A percentile compares a stretch with the other conserved stretches of the same genome.
Evolutionary conservation across 2,888 invertebrate genomes (phyloP).

Genomic region (Drosophila subsilvestris): DNA sequence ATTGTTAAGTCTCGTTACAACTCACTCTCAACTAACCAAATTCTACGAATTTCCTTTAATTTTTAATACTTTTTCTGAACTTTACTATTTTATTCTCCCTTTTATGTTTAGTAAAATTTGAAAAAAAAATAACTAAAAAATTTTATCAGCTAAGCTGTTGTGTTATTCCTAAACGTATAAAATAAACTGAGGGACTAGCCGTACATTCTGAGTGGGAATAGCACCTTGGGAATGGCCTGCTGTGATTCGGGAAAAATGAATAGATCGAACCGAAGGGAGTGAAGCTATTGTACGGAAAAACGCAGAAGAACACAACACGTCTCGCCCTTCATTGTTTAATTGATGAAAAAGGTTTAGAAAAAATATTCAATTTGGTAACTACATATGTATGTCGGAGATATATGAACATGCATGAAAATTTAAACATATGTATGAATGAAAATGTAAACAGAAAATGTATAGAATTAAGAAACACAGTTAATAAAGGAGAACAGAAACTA

Average conservation of each 20-base stretch:
- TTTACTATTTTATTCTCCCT: conserved; percentile 7
- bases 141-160: conserved; percentile 25
- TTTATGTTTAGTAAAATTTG: conserved; percentile 9
- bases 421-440: too few relatives aligned
- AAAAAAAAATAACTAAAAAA: conserved; percentile 15
- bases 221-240: conserved; percentile 16
- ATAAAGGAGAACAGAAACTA: too few relatives aligned
- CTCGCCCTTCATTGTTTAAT: too few relatives aligned
- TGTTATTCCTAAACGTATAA: conserved; percentile 54
- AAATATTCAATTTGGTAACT: too few relatives aligned
- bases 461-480: too few relatives aligned
- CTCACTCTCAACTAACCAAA: not conserved
- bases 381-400: too few relatives aligned
- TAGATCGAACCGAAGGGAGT: not conserved
- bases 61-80: not conserved
- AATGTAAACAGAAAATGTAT: too few relatives aligned
- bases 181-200: conserved; percentile 52
- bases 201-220: not conserved
- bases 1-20: conserved; percentile 19
- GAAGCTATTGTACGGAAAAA: too few relatives aligned
- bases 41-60: not conserved
- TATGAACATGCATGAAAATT: too few relatives aligned
- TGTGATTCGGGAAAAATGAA: not conserved
- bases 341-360: too few relatives aligned
- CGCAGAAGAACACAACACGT: too few relatives aligned